Base-by-base conservation (phyloP, 2,888 invertebrate species). In the Nemotelus nigrinus region DNA sequence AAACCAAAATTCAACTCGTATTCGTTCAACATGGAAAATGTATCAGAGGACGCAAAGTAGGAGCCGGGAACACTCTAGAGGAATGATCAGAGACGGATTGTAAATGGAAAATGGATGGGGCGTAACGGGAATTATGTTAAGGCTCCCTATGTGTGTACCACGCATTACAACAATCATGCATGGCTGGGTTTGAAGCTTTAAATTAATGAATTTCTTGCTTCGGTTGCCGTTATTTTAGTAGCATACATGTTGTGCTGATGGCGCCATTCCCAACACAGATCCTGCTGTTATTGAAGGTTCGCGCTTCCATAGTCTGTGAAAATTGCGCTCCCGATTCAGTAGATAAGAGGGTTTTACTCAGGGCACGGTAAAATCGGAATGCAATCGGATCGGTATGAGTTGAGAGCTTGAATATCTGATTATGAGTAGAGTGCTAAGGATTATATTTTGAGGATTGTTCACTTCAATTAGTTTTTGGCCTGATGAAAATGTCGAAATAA, bases 161-260 rank as follows among this genome's bases (percentile, higher is more conserved):
- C 63, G 63, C 63, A 60, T 74, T 74, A 74, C 74, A 74, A 63
- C 74, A 60, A 74, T 60, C 74, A 50, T 63, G 74, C 74, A 60
- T 74, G 60, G 74, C 48, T 74, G 48, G 63, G 48, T 74, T 74
- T 41, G 48, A 74, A 76, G 77, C 72, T 77, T 77, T 60, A 43
- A 77, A 77, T 76, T 70, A 77, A 68, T 77, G 76, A 74, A 70
- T 77, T 74, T 53, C 60, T 67, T 67, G 55, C 70, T 70, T 64
- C 70, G 70, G 41, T 60, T 41, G 74, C 63, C 68, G 47, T 55
- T 76, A 67, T 55, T 78, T 70, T 25, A 55, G 68, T n/a, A 53
- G 57, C 10, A 45, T 64, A 6, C 68, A 45, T 2, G 45, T 70
- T 58, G 50, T 58, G 3, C 47, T 60, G 60, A 53, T 60, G 39